phyloP scores from a whole-genome alignment of 2,113 vertebrate species.

The Poecilia latipinna region DNA sequence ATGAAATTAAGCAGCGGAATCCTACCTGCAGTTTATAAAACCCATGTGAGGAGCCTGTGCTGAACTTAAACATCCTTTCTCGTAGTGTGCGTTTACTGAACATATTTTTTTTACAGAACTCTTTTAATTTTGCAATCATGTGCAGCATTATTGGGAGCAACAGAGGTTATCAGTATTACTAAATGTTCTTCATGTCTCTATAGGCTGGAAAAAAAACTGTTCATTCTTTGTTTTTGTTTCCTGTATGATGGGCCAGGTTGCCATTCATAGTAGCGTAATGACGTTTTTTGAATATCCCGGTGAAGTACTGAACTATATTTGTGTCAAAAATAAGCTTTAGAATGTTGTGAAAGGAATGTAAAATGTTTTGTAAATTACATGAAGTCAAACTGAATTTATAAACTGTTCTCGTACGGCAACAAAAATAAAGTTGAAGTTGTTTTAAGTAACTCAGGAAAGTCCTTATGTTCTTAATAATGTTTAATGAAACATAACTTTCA shows the following conservation, averaged over 20 bases:
- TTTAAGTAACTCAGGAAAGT: too few relatives aligned
- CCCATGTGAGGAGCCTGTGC: neutral
- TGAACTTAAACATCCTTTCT: neutral
- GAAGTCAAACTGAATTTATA: neutral
- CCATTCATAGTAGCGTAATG: too few relatives aligned
- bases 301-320: neutral
- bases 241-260: too few relatives aligned
- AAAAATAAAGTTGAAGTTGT: too few relatives aligned
- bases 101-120: neutral
- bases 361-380: neutral
- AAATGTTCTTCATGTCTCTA: neutral
- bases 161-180: neutral
- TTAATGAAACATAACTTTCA: too few relatives aligned
- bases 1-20: conserved; percentile 24
- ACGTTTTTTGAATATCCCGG: too few relatives aligned
- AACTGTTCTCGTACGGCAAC: too few relatives aligned
- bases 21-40: conserved; percentile 17
- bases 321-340: neutral
- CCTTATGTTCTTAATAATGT: too few relatives aligned
- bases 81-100: neutral
- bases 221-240: neutral
- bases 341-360: neutral
- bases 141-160: neutral
- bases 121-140: neutral
- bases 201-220: too few relatives aligned